Percentiles rank a stretch among this genome's conserved stretches.
These are phyloP conservation scores for Hippocampus zosterae DNA, from an alignment of 2,113 vertebrate genomes.

Conservation along the genomic window DNA sequence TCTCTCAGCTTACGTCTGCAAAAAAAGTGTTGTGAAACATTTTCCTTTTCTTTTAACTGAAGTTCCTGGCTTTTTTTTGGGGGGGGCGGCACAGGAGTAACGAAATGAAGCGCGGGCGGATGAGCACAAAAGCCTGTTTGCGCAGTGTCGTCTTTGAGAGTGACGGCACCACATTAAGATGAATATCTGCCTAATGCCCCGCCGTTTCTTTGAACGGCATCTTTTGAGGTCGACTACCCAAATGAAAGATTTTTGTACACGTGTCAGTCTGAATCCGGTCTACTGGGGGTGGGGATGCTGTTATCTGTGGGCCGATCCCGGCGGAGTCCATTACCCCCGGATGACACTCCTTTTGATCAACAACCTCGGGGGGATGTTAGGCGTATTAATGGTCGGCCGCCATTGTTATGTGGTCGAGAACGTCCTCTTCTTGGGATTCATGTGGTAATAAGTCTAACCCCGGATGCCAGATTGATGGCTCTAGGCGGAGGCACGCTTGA, in stretches of 20 bases:
- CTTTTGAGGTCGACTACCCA: slow-evolving; percentile 30
- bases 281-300: not conserved
- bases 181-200: slow-evolving; percentile 52
- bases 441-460: slow-evolving; percentile 45
- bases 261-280: slow-evolving; percentile 10
- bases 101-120: slow-evolving; percentile 26
- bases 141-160: slow-evolving; percentile 41
- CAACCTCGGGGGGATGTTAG: slow-evolving; percentile 1
- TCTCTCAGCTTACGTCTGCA: not conserved
- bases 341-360: slow-evolving; percentile 26
- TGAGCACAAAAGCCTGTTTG: slow-evolving; percentile 38
- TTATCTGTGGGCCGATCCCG: slow-evolving; percentile 8
- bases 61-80: not conserved
- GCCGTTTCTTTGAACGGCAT: slow-evolving; percentile 30
- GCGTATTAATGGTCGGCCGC: slow-evolving; percentile 24
- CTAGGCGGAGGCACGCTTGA: slow-evolving; percentile 20
- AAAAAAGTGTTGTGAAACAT: not conserved
- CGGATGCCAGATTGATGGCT: slow-evolving; percentile 16
- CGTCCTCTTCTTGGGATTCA: slow-evolving; percentile 18
- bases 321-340: slow-evolving; percentile 4
- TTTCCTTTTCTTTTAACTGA: not conserved
- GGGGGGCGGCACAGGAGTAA: not conserved
- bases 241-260: slow-evolving; percentile 41
- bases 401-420: slow-evolving; percentile 20
- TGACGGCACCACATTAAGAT: slow-evolving; percentile 59